A percentile compares a stretch with the other conserved stretches of the same genome.
Evolutionary conservation across 2,888 invertebrate species (phyloP).

Genomic region (Hirtodrosophila trivittata): DNA sequence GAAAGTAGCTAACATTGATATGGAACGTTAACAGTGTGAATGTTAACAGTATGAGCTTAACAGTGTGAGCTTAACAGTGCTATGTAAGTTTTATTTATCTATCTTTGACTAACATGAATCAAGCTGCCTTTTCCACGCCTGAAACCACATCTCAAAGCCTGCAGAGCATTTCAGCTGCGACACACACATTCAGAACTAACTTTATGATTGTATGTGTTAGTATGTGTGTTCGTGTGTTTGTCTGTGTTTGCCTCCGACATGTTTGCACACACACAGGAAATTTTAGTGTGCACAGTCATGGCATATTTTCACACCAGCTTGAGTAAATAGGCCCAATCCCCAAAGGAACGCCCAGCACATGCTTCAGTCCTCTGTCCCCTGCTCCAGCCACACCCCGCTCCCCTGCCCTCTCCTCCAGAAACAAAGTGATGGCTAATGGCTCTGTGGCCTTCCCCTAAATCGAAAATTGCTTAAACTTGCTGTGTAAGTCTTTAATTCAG

Average conservation of each 20-base stretch:
- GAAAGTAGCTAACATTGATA: too few relatives aligned
- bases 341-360: not conserved
- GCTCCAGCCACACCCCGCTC: not conserved
- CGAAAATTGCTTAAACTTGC: constrained; percentile 21
- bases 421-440: constrained; percentile 34
- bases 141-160: too few relatives aligned
- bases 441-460: constrained; percentile 15
- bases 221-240: constrained; percentile 2
- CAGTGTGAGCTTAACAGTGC: too few relatives aligned
- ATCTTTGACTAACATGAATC: too few relatives aligned
- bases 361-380: not conserved
- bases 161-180: constrained; percentile 19
- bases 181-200: not conserved
- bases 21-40: too few relatives aligned
- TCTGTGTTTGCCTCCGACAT: constrained; percentile 11
- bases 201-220: not conserved
- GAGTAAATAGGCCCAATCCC: constrained; percentile 38
- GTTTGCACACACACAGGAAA: constrained; percentile 17
- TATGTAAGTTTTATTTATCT: too few relatives aligned
- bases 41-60: too few relatives aligned
- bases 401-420: not conserved
- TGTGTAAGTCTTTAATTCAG: constrained; percentile 44
- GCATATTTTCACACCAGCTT: constrained; percentile 55
- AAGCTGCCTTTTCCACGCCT: too few relatives aligned
- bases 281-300: constrained; percentile 28